Evolutionary conservation across 1,140 invertebrate species (phyloP), one percentile per base, ranked within the genome.

Genomic region (Ptiloglossa arizonensis): DNA sequence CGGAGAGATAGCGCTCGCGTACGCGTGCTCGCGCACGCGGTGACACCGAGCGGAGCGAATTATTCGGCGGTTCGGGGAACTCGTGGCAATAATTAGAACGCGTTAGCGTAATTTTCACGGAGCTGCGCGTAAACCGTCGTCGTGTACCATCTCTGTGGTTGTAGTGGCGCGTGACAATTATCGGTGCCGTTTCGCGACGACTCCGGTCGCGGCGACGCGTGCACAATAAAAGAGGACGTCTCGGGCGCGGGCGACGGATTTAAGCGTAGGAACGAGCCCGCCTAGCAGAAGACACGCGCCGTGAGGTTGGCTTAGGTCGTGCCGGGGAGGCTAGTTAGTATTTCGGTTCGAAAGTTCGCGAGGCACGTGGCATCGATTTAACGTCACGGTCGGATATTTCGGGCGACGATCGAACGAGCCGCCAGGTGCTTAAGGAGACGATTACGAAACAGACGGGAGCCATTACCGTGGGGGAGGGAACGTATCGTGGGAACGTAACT

Each of bases 271-370:
- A 68, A 44, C 35, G 13, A 19, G 22, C 38, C 71, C n/a, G n/a
- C n/a, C n/a, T n/a, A n/a, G n/a, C n/a, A n/a, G 24, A 2, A 27
- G 74, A 73, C 74, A 68, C 50, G 44, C 46, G 60, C 29, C 56
- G 54, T 54, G 72, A 75, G 35, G 80, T 84, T 84, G 72, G 11
- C 80, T 71, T 82, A 79, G 82, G 82, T 84, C 80, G 54, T 19
- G 66, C 56, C 48, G 66, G 27, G 48, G 52, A 41, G 67, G 74
- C 67, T 75, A 68, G 81, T 57, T 72, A 59, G 79, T 70, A 78
- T 82, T 67, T 68, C 35, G 72, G 63, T 48, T 59, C 41, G 63
- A 75, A 74, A 74, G 62, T 74, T 74, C 66, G 60, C 59, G 54
- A 62, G 66, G 35, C 63, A 29, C 41, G 50, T 69, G 73, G 56